A percentile compares a stretch with the other conserved stretches of the same genome.
Evolutionary conservation across 1,140 invertebrate species (phyloP).

Genomic region (Achatina immaculata): DNA sequence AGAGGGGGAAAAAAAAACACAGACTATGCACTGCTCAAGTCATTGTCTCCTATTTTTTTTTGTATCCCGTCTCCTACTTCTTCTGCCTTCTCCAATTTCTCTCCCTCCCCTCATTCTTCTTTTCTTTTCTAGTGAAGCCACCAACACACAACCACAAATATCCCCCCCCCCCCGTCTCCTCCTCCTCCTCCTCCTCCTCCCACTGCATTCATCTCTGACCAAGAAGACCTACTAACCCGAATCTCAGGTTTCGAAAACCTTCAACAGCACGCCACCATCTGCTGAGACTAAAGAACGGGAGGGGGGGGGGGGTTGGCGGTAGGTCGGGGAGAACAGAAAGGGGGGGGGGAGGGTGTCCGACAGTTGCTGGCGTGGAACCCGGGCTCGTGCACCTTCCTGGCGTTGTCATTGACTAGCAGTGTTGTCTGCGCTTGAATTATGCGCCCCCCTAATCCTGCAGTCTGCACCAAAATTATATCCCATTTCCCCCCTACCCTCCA

Average conservation of each 20-base stretch:
- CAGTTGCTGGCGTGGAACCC: not conserved
- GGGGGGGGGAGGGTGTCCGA: not conserved
- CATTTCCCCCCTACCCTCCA: not conserved
- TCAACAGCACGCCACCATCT: not conserved
- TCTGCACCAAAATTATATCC: conserved; percentile 12
- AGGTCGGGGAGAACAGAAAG: no score
- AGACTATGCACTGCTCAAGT: no score
- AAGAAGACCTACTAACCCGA: not conserved
- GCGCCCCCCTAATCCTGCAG: conserved; percentile 13
- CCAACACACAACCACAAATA: no score
- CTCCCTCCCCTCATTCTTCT: not conserved
- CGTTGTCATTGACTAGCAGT: conserved; percentile 10
- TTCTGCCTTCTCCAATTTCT: not conserved
- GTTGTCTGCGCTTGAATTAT: not conserved
- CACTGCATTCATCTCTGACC: no score
- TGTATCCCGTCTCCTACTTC: no score
- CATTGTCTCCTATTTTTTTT: no score
- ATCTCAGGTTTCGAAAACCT: not conserved
- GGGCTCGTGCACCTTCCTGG: not conserved
- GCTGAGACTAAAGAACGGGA: not conserved
- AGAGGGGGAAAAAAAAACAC: no score
- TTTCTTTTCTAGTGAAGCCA: not conserved
- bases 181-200: not conserved
- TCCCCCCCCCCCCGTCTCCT: not conserved
- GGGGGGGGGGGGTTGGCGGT: no score